Base-by-base conservation (phyloP, 2,113 vertebrate genomes). In the Rallus limicola region DNA sequence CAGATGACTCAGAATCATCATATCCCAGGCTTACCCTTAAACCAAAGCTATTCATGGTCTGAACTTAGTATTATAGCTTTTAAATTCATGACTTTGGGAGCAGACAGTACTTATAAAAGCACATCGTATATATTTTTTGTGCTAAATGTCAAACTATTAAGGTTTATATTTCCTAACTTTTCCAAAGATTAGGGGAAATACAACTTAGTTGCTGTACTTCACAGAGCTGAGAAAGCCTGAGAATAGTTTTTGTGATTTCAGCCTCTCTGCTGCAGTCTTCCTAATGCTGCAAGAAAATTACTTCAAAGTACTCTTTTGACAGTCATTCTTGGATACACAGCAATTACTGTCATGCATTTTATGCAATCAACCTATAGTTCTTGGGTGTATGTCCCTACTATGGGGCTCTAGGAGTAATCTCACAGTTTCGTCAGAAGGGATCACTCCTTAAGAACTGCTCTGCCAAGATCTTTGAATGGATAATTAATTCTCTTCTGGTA, bases 1-100 rank as follows among this genome's bases (percentile, higher is more conserved):
- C 83, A 79, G 87, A 95, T 97, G 96, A 97, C 94, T 97, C 95
- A 92, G 91, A 97, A 97, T 97, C 88, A 96, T 97, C 95, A 90
- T 94, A 97, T 93, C 69, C 74, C 75, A 84, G 34, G 72, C 80
- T 96, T 97, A 94, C 83, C 88, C 92, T 97, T 91, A 96, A 97
- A 97, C 78, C 91, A 95, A 89, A 97, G 87, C 60, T 96, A 88
- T 94, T 97, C 94, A 93, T 96, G 87, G 95, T 92, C 92, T 96
- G 92, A 98, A 97, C 92, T 87, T 95, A 59, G 67, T 78, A 96
- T 95, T 93, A 90, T 67, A 95, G 81, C 82, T 97, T 97, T 98
- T 97, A 95, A 95, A 97, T 97, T 97, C 80, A 95, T 85, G 77
- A 96, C 84, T 96, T 95, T 64, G 16, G 77, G 75, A 96, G 92